Base-by-base conservation (phyloP, 2,888 invertebrate species). In the Pharmacophagus antenor region DNA sequence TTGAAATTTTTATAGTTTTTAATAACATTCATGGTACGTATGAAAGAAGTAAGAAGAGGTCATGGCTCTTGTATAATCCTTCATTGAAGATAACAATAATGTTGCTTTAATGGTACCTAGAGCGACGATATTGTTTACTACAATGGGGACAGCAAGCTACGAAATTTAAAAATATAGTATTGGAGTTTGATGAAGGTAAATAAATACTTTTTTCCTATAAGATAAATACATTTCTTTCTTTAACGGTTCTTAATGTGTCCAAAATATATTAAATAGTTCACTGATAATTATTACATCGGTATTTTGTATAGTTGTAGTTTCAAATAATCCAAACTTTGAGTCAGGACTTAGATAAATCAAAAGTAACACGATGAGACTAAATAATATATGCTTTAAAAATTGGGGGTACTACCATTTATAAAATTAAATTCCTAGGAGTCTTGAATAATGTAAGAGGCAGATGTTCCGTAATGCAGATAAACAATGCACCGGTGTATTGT, bases 401-500 rank as follows among this genome's bases (percentile, higher is more conserved):
- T n/a, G n/a, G n/a, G n/a, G n/a, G 6, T 27, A 27, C 27, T 41
- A 41, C 15, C 8, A 42, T 46, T 46, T 21, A 46, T 48, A 25
- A 48, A 48, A 44, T 44, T 44, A 44, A 17, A 37, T 47, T 37
- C 37, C 47, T 2, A 47, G 47, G 27, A 27, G 15, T 47, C 27
- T 8, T 47, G 55, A 55, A 55, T 31, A 55, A 55, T 48, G 18
- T 47, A 46, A 48, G 27, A 10, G 55, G 55, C 47, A 55, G 47
- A 47, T 47, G 47, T 55, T 48, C 31, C 55, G 47, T 55, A 55
- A 55, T 55, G 55, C 47, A 55, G 47, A 48, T 21, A 55, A 55
- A 55, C 55, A 55, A 55, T 55, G 47, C 55, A 37, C 47, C 22
- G 31, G 47, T 25, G 47, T 31, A 55, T 55, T 55, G 55, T 55